Percentiles rank a stretch among this genome's conserved stretches.
Evolutionary conservation across 2,888 invertebrate genomes (phyloP).

Genomic region (Baronia brevicornis): DNA sequence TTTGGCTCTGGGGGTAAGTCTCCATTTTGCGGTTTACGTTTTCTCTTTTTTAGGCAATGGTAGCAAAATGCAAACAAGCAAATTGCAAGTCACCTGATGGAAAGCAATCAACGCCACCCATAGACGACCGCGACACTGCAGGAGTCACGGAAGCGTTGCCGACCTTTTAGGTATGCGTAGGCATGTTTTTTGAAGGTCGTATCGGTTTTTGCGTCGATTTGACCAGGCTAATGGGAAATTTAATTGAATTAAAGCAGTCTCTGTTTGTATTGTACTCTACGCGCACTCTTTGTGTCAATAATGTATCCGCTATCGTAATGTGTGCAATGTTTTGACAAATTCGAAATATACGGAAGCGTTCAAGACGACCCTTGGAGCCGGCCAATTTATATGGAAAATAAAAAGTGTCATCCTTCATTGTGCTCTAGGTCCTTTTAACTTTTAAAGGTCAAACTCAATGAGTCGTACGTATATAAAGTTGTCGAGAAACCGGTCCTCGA

Average conservation of each 20-base stretch:
- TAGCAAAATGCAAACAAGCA: too few species aligned
- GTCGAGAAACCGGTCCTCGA: slow-evolving; percentile 1
- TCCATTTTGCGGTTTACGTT: too few species aligned
- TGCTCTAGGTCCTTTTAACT: neutral
- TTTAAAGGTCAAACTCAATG: slow-evolving; percentile 3
- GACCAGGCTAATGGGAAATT: too few species aligned
- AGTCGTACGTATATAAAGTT: neutral
- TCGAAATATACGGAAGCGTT: slow-evolving; percentile 7
- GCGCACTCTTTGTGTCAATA: slow-evolving; percentile 5
- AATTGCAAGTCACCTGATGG: too few species aligned
- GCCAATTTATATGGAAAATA: neutral
- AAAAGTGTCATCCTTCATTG: neutral
- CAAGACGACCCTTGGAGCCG: slow-evolving; percentile 3
- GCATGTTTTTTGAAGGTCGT: too few species aligned
- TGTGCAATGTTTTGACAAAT: slow-evolving; percentile 11
- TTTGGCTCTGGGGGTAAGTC: too few species aligned
- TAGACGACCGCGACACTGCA: too few species aligned
- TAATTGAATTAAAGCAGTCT: neutral
- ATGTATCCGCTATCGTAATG: slow-evolving; percentile 11
- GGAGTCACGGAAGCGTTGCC: too few species aligned
- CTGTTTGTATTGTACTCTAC: slow-evolving; percentile 4
- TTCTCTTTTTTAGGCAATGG: too few species aligned
- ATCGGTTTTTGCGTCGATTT: too few species aligned
- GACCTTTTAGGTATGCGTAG: too few species aligned
- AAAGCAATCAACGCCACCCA: too few species aligned